These are phyloP conservation scores for Ianthella basta DNA, from an alignment of 37 sponge, comb jelly and placozoan species.

Conservation along the genomic window DNA sequence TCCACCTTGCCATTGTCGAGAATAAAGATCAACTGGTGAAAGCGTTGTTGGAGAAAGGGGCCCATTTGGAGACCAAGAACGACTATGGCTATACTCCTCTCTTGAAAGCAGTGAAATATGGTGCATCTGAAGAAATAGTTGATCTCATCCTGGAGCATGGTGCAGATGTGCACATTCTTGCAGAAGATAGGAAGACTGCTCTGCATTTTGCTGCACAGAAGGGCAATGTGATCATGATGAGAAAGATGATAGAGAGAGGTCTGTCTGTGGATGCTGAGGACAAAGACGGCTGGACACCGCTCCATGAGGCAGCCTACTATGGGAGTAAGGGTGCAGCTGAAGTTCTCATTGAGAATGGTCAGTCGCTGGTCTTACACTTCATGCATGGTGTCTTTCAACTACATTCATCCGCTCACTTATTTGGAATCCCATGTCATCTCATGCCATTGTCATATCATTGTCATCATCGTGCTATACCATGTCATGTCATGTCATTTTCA, in stretches of 20 bases:
- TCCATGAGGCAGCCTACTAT: constrained; percentile 16
- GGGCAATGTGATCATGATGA: not conserved
- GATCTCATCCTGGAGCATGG: not conserved
- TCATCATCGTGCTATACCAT: too few relatives aligned
- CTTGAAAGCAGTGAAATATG: not conserved
- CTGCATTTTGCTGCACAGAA: constrained; percentile 23
- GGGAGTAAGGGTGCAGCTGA: not conserved
- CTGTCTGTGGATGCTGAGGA: constrained; percentile 3
- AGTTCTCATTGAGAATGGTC: not conserved
- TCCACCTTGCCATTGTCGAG: not conserved
- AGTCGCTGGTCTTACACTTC: too few relatives aligned
- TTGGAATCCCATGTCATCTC: too few relatives aligned
- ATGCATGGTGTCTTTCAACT: too few relatives aligned
- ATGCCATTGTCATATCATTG: too few relatives aligned
- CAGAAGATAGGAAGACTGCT: not conserved
- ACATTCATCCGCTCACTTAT: too few relatives aligned
- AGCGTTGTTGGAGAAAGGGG: constrained; percentile 15
- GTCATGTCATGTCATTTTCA: too few relatives aligned
- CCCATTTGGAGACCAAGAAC: not conserved
- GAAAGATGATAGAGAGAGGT: not conserved
- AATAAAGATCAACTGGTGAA: not conserved
- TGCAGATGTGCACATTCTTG: not conserved
- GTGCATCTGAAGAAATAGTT: not conserved
- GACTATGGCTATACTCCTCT: constrained; percentile 12
- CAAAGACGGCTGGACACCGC: constrained; percentile 27